These are phyloP conservation scores for Falco peregrinus DNA, from an alignment of 2,797 vertebrate species.

Conservation along the genomic window DNA sequence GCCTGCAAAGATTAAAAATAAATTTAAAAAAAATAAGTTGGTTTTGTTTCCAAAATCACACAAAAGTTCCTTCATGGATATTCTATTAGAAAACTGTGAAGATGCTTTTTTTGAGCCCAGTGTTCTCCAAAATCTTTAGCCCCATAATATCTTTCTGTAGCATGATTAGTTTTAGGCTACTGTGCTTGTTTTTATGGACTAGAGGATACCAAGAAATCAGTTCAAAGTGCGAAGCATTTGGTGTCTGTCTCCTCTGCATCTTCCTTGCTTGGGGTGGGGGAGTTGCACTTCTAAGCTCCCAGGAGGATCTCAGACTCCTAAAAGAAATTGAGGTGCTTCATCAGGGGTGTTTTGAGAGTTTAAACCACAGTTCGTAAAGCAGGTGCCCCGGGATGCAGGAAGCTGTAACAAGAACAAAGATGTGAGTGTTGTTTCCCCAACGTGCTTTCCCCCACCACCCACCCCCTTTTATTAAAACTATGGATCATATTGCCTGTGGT, in stretches of 20 bases:
- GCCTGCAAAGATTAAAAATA: neutral
- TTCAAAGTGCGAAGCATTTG: neutral
- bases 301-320: neutral
- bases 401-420: neutral
- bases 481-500: neutral
- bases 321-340: neutral
- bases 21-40: too few species aligned
- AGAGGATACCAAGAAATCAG: too few species aligned
- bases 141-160: neutral
- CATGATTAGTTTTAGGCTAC: neutral
- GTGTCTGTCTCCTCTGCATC: neutral
- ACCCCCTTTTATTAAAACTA: neutral
- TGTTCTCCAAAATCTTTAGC: neutral
- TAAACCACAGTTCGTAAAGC: neutral
- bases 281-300: neutral
- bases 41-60: neutral
- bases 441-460: neutral
- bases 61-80: neutral
- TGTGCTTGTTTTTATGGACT: neutral
- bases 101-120: neutral
- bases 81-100: neutral
- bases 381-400: neutral
- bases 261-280: too few species aligned
- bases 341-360: neutral
- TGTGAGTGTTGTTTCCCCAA: neutral